Conservation (phyloP, 2,888 invertebrate species). For the Trichopria drosophilae region DNA sequence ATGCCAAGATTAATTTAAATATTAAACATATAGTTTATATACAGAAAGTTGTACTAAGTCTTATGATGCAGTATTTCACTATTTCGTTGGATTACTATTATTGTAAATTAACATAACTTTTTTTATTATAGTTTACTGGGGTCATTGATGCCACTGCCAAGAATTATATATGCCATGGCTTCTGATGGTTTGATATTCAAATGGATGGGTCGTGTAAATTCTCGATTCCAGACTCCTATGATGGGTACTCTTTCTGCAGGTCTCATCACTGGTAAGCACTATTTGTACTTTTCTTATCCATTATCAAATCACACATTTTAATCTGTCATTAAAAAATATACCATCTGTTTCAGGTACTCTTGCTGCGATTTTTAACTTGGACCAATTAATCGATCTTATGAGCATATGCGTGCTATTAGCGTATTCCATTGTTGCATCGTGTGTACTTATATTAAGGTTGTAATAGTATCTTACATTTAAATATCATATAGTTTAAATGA, state of each 20-base stretch:
- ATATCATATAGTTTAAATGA: neutral
- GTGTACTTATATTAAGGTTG: conserved; percentile 31
- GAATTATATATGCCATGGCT: conserved; percentile 87
- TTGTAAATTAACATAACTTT: too few species aligned
- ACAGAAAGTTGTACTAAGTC: too few species aligned
- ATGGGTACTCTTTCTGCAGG: conserved; percentile 75
- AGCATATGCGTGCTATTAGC: too few species aligned
- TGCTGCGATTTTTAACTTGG: too few species aligned
- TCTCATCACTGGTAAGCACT: conserved; percentile 65
- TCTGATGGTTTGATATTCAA: conserved; percentile 78
- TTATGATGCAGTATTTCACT: too few species aligned
- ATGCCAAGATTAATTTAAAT: too few species aligned
- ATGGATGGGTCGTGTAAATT: conserved; percentile 71
- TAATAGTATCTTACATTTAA: neutral
- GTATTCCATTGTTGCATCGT: conserved; percentile 16
- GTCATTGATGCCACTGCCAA: conserved; percentile 78
- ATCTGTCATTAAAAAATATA: conserved; percentile 6
- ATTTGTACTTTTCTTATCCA: conserved; percentile 1
- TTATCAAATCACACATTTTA: neutral
- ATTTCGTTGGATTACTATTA: too few species aligned
- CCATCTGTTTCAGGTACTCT: neutral
- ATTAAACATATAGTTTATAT: too few species aligned
- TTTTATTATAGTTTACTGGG: conserved; percentile 70
- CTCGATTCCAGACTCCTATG: conserved; percentile 73
- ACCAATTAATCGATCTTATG: too few species aligned